phyloP scores from a whole-genome alignment of 2,888 invertebrate genomes.

The Pyrocoelia pectoralis region DNA sequence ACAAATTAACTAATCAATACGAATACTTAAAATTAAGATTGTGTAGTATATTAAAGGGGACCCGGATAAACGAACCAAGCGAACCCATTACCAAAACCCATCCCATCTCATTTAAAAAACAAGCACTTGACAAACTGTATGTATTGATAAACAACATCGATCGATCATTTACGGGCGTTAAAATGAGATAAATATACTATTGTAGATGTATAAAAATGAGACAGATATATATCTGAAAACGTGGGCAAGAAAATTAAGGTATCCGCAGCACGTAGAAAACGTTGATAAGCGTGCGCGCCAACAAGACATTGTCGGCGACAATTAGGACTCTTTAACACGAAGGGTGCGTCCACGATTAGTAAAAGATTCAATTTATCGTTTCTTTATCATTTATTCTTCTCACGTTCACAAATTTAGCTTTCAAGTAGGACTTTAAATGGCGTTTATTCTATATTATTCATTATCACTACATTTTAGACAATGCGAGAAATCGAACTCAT shows the following conservation, averaged over 20 bases:
- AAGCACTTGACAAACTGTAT: constrained; percentile 52
- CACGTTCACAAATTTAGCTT: constrained; percentile 25
- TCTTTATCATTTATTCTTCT: constrained; percentile 19
- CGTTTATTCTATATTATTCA: not conserved
- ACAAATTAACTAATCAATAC: not conserved
- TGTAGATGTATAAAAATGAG: constrained; percentile 19
- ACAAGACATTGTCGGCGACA: constrained; percentile 51
- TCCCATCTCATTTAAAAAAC: constrained; percentile 50
- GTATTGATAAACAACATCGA: constrained; percentile 51
- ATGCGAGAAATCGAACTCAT: too few relatives aligned
- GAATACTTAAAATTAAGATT: not conserved
- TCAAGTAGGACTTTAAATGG: not conserved
- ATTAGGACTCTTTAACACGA: constrained; percentile 52
- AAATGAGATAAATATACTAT: constrained; percentile 29
- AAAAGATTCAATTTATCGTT: constrained; percentile 35
- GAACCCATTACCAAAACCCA: constrained; percentile 32
- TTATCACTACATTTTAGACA: not conserved
- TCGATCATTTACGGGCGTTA: constrained; percentile 49
- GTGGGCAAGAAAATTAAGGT: constrained; percentile 51
- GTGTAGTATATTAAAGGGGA: not conserved
- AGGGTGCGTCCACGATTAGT: constrained; percentile 46
- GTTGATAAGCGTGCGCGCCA: constrained; percentile 45
- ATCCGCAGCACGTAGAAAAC: constrained; percentile 49
- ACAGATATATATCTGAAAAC: constrained; percentile 24
- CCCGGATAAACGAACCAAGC: not conserved